These are phyloP conservation scores for Myxocyprinus asiaticus DNA, from an alignment of 2,113 vertebrate species.

Conservation along the genomic window DNA sequence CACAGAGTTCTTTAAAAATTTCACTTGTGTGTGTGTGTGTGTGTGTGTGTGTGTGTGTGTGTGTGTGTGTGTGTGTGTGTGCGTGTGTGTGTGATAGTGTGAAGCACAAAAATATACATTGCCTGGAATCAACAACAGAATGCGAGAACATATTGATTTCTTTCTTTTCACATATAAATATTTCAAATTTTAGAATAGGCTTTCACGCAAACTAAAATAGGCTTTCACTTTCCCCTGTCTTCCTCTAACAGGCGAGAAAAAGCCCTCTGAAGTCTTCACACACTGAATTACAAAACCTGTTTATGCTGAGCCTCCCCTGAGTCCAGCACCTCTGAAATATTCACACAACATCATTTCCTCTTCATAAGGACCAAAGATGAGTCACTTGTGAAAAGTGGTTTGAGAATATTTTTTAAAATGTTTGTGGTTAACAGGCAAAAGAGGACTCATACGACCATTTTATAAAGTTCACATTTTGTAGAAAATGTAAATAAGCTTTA, in stretches of 20 bases:
- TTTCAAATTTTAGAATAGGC: constrained; percentile 27
- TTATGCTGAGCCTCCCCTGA: constrained; percentile 28
- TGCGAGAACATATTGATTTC: neutral
- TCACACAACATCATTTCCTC: neutral
- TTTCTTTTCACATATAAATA: constrained; percentile 3
- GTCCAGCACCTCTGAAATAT: constrained; percentile 10
- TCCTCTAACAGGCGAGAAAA: constrained; percentile 32
- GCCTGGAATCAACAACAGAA: no score
- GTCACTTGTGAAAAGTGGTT: neutral
- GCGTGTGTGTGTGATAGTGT: no score
- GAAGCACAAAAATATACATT: no score
- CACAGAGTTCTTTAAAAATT: no score
- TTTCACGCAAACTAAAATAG: constrained; percentile 42
- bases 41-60: no score
- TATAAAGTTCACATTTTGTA: neutral
- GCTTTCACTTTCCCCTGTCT: constrained; percentile 40
- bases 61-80: no score
- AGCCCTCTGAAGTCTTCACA: constrained; percentile 48
- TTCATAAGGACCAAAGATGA: neutral
- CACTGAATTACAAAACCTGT: constrained; percentile 50
- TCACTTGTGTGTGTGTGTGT: neutral
- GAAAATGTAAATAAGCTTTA: constrained; percentile 11
- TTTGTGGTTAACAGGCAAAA: neutral
- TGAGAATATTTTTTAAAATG: neutral
- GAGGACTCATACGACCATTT: neutral